phyloP scores from a whole-genome alignment of 2,113 vertebrate species.

The Acrocephalus kingi region DNA sequence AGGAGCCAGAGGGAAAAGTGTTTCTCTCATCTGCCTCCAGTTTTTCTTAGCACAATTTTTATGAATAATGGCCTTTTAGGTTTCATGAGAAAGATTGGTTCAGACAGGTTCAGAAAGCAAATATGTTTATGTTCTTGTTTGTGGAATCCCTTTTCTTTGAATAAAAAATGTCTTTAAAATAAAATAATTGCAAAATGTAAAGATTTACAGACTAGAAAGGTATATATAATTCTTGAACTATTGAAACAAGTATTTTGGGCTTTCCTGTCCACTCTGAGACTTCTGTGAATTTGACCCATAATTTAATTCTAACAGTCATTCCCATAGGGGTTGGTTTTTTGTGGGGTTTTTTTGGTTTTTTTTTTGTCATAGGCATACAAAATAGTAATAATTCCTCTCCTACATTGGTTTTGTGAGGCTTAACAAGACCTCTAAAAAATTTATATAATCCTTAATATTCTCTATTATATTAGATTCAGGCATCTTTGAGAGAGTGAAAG shows the following conservation, averaged over 20 bases:
- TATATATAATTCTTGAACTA: not conserved
- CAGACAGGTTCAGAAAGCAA: not conserved
- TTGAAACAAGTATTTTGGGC: not conserved
- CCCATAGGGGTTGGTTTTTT: too few species aligned
- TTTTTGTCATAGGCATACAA: not conserved
- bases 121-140: not conserved
- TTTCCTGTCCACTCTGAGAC: not conserved
- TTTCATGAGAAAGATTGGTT: not conserved
- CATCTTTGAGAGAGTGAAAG: not conserved
- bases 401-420: not conserved
- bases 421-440: not conserved
- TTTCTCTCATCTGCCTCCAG: slow-evolving; percentile 17
- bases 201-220: not conserved
- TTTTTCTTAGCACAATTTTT: not conserved
- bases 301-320: not conserved
- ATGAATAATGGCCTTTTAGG: not conserved
- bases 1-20: not conserved
- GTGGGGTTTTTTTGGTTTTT: too few species aligned
- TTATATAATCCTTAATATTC: not conserved
- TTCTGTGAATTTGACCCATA: not conserved
- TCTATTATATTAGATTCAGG: not conserved
- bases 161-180: not conserved
- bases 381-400: not conserved
- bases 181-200: not conserved
- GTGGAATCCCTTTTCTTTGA: not conserved